phyloP scores from a whole-genome alignment of 2,888 invertebrate genomes.

The Perizoma flavofasciatum region DNA sequence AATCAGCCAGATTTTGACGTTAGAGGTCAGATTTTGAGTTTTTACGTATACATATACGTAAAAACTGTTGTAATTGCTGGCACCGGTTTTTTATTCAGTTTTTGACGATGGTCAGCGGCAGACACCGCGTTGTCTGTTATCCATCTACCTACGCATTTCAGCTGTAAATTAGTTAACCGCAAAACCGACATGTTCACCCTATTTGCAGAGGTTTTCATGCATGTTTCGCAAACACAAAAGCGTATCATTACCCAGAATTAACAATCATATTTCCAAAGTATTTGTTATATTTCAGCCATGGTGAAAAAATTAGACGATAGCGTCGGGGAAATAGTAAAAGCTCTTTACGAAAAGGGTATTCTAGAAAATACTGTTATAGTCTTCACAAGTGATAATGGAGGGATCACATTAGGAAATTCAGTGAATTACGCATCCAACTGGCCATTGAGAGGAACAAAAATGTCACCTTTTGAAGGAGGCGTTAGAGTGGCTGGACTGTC shows the following conservation, averaged over 20 bases:
- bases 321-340: slow-evolving; percentile 89
- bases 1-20: too few relatives aligned
- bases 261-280: slow-evolving; percentile 7
- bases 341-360: slow-evolving; percentile 86
- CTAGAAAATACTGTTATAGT: slow-evolving; percentile 92
- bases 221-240: slow-evolving; percentile 15
- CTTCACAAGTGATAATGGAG: slow-evolving; percentile 95
- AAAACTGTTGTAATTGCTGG: too few relatives aligned
- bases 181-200: slow-evolving; percentile 27
- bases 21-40: too few relatives aligned
- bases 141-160: slow-evolving; percentile 7
- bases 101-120: slow-evolving; percentile 14
- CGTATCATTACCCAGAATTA: slow-evolving; percentile 15
- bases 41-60: too few relatives aligned
- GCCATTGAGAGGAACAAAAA: slow-evolving; percentile 90
- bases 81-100: slow-evolving; percentile 3
- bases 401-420: slow-evolving; percentile 88
- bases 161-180: slow-evolving; percentile 37
- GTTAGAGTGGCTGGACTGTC: slow-evolving; percentile 88
- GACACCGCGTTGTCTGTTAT: slow-evolving; percentile 4
- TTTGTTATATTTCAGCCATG: slow-evolving; percentile 85
- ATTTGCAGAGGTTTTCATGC: slow-evolving; percentile 26
- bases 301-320: slow-evolving; percentile 93
- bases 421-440: slow-evolving; percentile 91
- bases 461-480: slow-evolving; percentile 93